Evolutionary conservation across 2,888 invertebrate species (phyloP), one percentile per base, ranked within the genome.

Genomic region (Campaea margaritaria): DNA sequence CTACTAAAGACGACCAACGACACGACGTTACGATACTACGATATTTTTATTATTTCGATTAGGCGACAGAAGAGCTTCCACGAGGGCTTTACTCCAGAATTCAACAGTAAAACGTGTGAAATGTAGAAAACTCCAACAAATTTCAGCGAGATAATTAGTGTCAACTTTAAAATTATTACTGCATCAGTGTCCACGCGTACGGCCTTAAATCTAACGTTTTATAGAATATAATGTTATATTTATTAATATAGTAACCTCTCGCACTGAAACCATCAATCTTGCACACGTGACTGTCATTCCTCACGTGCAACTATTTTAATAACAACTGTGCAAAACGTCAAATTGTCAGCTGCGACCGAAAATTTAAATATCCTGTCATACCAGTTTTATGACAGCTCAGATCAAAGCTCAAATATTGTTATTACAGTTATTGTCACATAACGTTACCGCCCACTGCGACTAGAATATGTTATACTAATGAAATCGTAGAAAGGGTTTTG

Each of bases 281-380:
- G 14, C 12, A 51, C 47, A 44, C 60, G 46, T 56, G 60, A 61
- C 55, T 47, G n/a, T 16, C 46, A 61, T 61, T 56, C 60, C 51
- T 61, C 55, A 61, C 38, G 60, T 55, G 51, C 55, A 51, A 61
- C 51, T 51, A 51, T 51, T 55, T 51, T 61, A 61, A 56, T 61
- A 60, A 55, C 53, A 50, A 46, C 54, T 16, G 51, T 61, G 60
- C 55, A 61, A 61, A 64, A 59, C 62, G 64, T 69, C 67, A 67
- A 58, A 67, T 64, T 64, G 65, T 67, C 67, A 62, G 47, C 51
- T 50, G 48, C 45, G 51, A 38, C 54, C 42, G 49, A 65, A 54
- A 62, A 63, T 60, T 69, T 67, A 66, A 68, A 66, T 67, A 68
- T 67, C 66, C 68, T 69, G 72, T 72, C 67, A 69, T 68, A 59